Conservation (phyloP, 2,888 invertebrate genomes). For the Lasioglossum calceatum region DNA sequence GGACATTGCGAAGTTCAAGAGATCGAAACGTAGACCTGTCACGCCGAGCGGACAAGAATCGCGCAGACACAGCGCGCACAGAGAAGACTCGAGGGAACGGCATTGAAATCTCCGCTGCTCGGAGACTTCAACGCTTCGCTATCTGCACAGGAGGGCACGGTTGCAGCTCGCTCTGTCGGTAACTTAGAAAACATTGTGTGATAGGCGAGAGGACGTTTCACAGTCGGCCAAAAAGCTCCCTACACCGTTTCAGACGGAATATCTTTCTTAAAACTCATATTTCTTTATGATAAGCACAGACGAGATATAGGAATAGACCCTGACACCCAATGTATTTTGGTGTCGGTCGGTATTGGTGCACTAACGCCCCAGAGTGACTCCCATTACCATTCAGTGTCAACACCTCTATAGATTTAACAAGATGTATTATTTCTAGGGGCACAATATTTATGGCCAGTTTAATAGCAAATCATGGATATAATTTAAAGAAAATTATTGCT, state of each 20-base stretch:
- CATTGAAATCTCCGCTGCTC: conserved; percentile 69
- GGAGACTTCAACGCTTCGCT: not conserved
- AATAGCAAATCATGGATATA: too few species aligned
- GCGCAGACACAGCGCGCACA: conserved; percentile 87
- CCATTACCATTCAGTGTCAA: too few species aligned
- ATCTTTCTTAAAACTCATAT: not conserved
- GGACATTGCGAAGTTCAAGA: conserved; percentile 96
- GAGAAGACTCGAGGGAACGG: conserved; percentile 90
- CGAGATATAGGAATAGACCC: too few species aligned
- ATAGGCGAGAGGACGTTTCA: conserved; percentile 16
- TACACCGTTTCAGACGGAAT: not conserved
- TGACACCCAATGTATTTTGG: too few species aligned
- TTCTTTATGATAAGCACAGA: not conserved
- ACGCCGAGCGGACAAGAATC: conserved; percentile 86
- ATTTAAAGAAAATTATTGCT: too few species aligned
- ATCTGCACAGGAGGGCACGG: not conserved
- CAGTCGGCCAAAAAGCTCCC: not conserved
- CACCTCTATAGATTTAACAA: too few species aligned
- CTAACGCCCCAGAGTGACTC: too few species aligned
- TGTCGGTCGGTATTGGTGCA: too few species aligned
- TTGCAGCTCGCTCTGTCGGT: not conserved
- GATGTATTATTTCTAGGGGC: too few species aligned
- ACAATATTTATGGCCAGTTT: too few species aligned
- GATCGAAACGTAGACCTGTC: conserved; percentile 89
- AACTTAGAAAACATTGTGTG: conserved; percentile 14